Evolutionary conservation across 2,113 vertebrate species (phyloP), one percentile per base, ranked within the genome.

Genomic region (Sapajus apella): DNA sequence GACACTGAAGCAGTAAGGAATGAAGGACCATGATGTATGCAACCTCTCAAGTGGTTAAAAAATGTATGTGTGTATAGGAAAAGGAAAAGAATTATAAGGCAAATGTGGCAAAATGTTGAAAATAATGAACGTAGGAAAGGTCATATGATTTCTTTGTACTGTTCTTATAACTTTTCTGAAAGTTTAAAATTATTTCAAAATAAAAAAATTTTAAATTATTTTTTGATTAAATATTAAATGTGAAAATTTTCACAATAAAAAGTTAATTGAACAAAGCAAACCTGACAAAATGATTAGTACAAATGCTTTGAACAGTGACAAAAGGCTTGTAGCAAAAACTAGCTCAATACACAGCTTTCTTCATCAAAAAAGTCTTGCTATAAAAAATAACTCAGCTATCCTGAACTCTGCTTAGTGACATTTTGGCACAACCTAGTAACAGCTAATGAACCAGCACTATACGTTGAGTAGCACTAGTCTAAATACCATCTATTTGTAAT

Each of bases 111-210:
- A 90, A 87, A 79, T 40, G 14, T 18, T 90, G 80, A 91, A 96
- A 96, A 80, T 90, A 25, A 21, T 70, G 17, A 90, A 76, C 72
- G n/a, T 61, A 58, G 45, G 64, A 90, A 89, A 81, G 2, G 1
- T 35, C 27, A 47, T 55, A 86, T n/a, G 7, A 87, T 82, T 77
- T 91, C 68, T 96, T 58, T 52, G 10, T 72, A 58, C 20, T 73
- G 52, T 55, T 7, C 16, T 76, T 52, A 2, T 13, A 72, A 77
- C 17, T 76, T 89, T 87, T 66, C 61, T 90, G 13, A 68, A 90
- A 92, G 32, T 37, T 61, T 92, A 11, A 93, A 91, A 80, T 91
- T 95, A 93, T 77, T 92, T 96, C 35, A 91, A 90, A 96, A 56
- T 20, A 45, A 95, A 95, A 88, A 81, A n/a, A 14, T 83, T 35